phyloP scores from a whole-genome alignment of 1,140 invertebrate genomes.

The Chironomus striatipennis region DNA sequence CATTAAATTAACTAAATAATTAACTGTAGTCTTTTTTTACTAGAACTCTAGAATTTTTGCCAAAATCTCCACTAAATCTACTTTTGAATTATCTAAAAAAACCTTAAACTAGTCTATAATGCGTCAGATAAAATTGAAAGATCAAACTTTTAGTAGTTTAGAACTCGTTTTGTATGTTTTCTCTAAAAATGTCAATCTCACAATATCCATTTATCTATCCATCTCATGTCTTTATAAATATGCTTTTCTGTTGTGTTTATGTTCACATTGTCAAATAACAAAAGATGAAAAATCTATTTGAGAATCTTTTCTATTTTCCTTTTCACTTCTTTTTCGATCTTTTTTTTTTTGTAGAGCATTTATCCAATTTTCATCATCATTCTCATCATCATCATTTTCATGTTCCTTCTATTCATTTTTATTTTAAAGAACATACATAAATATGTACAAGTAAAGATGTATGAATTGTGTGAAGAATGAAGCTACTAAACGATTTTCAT shows the following conservation, averaged over 20 bases:
- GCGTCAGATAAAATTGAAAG: not conserved
- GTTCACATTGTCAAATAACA: not conserved
- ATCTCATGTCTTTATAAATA: not conserved
- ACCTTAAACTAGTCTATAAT: too few relatives aligned
- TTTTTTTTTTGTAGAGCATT: not conserved
- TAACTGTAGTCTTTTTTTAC: too few relatives aligned
- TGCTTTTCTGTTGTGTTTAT: not conserved
- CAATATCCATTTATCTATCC: not conserved
- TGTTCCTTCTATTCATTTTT: not conserved
- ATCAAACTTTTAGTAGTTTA: not conserved
- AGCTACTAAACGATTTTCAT: not conserved
- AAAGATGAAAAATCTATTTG: not conserved
- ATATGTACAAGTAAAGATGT: too few relatives aligned
- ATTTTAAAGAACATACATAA: not conserved
- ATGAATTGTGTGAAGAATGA: too few relatives aligned
- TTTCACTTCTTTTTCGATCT: not conserved
- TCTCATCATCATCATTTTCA: not conserved
- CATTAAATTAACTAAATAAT: too few relatives aligned
- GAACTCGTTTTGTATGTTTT: not conserved
- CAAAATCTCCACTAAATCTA: too few relatives aligned
- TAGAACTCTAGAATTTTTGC: too few relatives aligned
- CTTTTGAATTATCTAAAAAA: too few relatives aligned
- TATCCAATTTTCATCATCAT: slow-evolving; percentile 13
- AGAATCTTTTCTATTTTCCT: not conserved
- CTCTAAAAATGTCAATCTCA: not conserved